Base-by-base conservation (phyloP, 64 coral and sea anemone genomes). In the Orbicella faveolata region DNA sequence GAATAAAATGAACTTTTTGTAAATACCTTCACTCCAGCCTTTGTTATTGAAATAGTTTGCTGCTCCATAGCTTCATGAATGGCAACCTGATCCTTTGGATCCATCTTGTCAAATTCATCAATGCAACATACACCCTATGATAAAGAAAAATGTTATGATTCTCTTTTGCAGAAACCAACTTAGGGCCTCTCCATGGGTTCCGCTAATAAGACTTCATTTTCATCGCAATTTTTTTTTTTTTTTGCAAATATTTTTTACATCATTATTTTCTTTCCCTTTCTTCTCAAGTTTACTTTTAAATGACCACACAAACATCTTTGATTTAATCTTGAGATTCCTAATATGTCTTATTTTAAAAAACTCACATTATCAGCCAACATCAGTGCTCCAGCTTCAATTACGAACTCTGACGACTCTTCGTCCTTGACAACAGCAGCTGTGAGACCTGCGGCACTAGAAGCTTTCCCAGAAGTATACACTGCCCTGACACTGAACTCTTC, bases 61-160 rank as follows among this genome's bases (percentile, higher is more conserved):
- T 98, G 96, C 83, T 98, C 96, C 96, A 98, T 98, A 9, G 94
- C 96, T 89, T 98, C 96, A 65, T 98, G 96, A 79, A 98, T 98
- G 54, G 96, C 93, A 35, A 98, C 96, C 75, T 98, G 96, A 80
- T 98, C 96, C 68, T 90, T 93, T 34, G 91, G 94, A 41, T 98
- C 96, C 96, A 98, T 98, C 61, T 98, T 98, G 82, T 98, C 96
- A 95, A 98, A 98, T 64, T 98, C 96, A 89, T 98, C 96, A 76
- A 98, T 98, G 74, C 96, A 98, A 63, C 96, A 98, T 36, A 98
- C 96, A 17, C 96, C 96, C 94, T 98, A 37, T 14, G 37, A 70
- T 14, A 63, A 92, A 25, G 34, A 52, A 78, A 21, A 78, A 52
- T 20, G 23, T 68, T 68, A 70, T n/a, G 0, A 4, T 48, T 48